These are phyloP conservation scores for Antechinus flavipes DNA, from an alignment of 2,113 vertebrate genomes.

Conservation along the genomic window DNA sequence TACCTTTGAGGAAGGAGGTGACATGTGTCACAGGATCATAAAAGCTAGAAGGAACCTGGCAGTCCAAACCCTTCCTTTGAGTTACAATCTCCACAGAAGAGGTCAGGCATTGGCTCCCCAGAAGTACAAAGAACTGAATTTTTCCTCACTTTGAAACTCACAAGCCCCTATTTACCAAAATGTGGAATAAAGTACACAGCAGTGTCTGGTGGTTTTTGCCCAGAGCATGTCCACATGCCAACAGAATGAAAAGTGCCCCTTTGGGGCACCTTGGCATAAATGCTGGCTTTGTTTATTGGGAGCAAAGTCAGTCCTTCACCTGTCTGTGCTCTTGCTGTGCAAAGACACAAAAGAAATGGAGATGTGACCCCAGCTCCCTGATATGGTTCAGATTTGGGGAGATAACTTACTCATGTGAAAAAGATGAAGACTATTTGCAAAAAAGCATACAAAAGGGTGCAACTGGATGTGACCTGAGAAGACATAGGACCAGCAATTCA, in stretches of 20 bases:
- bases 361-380: background rate
- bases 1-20: background rate
- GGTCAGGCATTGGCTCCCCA: background rate
- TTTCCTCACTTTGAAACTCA: background rate
- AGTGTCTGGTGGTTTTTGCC: background rate
- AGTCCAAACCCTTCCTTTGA: background rate
- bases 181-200: background rate
- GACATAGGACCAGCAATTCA: background rate
- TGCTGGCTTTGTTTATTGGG: background rate
- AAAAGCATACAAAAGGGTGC: background rate
- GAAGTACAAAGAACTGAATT: background rate
- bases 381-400: background rate
- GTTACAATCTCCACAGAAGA: background rate
- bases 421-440: background rate
- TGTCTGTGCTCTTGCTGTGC: background rate
- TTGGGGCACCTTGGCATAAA: background rate
- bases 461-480: background rate
- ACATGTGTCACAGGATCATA: background rate
- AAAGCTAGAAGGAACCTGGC: background rate
- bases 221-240: background rate
- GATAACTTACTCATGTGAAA: background rate
- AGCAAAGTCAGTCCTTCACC: background rate
- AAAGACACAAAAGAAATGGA: background rate
- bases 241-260: background rate
- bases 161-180: background rate